Percentiles rank a stretch among this genome's conserved stretches.
phyloP scores from a whole-genome alignment of 2,113 vertebrate genomes.

The Malurus alboscapulatus region DNA sequence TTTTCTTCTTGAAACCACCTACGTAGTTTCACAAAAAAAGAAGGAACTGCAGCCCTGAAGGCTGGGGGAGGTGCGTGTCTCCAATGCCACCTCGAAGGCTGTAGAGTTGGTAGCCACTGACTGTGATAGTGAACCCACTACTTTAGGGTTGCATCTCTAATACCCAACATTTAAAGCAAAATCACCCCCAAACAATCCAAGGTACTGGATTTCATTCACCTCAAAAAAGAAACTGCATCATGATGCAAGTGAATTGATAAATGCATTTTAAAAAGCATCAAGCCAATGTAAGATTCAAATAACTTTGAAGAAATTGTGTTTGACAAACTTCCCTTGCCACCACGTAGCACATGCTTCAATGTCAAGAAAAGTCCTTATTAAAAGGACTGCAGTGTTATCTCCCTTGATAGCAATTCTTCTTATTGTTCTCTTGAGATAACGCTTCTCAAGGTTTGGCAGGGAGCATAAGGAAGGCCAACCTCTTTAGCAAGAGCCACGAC shows the following conservation, averaged over 20 bases:
- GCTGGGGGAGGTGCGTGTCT: not conserved
- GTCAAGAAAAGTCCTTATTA: not conserved
- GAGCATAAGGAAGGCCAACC: not conserved
- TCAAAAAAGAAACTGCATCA: not conserved
- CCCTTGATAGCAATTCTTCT: not conserved
- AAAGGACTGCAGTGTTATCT: not conserved
- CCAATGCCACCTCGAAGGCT: not conserved
- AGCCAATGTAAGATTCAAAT: not conserved
- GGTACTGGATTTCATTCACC: not conserved
- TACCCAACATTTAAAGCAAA: not conserved
- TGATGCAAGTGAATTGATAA: not conserved
- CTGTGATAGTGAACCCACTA: not conserved
- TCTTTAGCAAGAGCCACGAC: not conserved
- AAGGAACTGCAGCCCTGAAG: not conserved
- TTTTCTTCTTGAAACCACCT: constrained; percentile 11
- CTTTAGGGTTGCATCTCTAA: not conserved
- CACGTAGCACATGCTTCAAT: not conserved
- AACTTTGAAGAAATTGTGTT: not conserved
- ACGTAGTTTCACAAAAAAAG: not conserved
- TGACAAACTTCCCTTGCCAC: not conserved
- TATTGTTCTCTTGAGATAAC: not conserved
- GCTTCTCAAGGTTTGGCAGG: not conserved
- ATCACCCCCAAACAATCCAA: not conserved
- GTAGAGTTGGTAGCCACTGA: not conserved
- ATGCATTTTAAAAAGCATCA: not conserved